These are phyloP conservation scores for Petrocephalus schoutedeni DNA, from an alignment of 2,797 vertebrate genomes.

Conservation along the genomic window DNA sequence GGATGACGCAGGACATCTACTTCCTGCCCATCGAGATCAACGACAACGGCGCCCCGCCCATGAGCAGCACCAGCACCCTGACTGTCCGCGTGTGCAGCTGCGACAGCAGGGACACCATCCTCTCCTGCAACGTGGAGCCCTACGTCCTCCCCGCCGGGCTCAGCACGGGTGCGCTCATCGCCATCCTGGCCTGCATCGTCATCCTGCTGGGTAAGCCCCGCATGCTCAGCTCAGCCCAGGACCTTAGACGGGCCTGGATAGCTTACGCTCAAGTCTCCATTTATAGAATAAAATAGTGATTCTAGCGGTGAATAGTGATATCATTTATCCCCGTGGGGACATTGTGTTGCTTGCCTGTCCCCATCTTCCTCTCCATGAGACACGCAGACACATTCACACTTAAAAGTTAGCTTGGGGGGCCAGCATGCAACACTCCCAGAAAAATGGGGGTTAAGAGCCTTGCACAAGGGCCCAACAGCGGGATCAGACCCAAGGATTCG, in stretches of 20 bases:
- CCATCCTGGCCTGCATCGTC: conserved; percentile 93
- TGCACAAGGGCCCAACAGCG: background rate
- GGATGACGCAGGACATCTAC: conserved; percentile 82
- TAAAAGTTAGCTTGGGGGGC: background rate
- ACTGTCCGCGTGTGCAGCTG: conserved; percentile 88
- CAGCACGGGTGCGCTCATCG: conserved; percentile 89
- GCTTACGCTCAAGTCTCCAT: background rate
- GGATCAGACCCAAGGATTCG: background rate
- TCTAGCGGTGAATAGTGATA: background rate
- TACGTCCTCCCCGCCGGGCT: conserved; percentile 80
- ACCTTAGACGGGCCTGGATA: background rate
- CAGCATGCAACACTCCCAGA: background rate
- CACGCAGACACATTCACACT: background rate
- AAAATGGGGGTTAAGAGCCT: background rate
- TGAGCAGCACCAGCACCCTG: conserved; percentile 91
- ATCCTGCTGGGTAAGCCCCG: conserved; percentile 80
- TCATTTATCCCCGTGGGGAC: background rate
- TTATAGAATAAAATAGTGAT: background rate
- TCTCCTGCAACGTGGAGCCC: conserved; percentile 86
- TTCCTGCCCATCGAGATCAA: conserved; percentile 86
- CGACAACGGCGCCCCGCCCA: conserved; percentile 75
- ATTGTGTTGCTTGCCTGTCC: background rate
- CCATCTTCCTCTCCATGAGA: background rate
- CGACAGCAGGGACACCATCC: conserved; percentile 71
- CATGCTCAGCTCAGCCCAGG: no score